Percentiles rank a stretch among this genome's conserved stretches.
These are phyloP conservation scores for Vimba vimba DNA, from an alignment of 2,113 vertebrate genomes.

Conservation along the genomic window DNA sequence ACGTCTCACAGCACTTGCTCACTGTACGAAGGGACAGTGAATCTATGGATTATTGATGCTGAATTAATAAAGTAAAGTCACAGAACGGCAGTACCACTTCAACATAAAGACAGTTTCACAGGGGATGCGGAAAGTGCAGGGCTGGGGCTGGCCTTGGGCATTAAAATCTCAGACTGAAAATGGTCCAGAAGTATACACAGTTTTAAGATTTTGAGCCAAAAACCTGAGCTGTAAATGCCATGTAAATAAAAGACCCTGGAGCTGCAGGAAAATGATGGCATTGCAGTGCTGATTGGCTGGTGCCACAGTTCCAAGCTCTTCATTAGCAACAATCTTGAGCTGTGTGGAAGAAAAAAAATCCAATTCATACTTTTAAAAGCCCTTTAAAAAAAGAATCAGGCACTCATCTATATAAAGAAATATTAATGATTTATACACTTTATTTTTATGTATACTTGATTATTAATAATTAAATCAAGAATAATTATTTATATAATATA, in stretches of 20 bases:
- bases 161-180: too few relatives aligned
- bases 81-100: too few relatives aligned
- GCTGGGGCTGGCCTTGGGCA: too few relatives aligned
- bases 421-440: neutral
- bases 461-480: neutral
- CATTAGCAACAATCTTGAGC: neutral
- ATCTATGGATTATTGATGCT: constrained; percentile 35
- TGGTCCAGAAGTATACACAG: neutral
- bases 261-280: neutral
- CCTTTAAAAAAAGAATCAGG: neutral
- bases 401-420: neutral
- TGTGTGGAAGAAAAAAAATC: neutral
- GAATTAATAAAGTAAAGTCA: neutral
- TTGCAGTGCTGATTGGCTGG: neutral
- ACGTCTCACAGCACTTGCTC: neutral
- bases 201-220: neutral
- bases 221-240: neutral
- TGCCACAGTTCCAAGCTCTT: neutral
- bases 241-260: neutral
- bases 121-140: too few relatives aligned
- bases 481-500: neutral
- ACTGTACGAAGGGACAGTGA: constrained; percentile 27
- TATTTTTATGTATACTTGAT: neutral
- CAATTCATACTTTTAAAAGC: neutral
- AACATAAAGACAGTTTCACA: too few relatives aligned